Percentiles rank a stretch among this genome's conserved stretches.
Conservation (phyloP, 2,797 vertebrate species). For the Gadopsis bispinosus region DNA sequence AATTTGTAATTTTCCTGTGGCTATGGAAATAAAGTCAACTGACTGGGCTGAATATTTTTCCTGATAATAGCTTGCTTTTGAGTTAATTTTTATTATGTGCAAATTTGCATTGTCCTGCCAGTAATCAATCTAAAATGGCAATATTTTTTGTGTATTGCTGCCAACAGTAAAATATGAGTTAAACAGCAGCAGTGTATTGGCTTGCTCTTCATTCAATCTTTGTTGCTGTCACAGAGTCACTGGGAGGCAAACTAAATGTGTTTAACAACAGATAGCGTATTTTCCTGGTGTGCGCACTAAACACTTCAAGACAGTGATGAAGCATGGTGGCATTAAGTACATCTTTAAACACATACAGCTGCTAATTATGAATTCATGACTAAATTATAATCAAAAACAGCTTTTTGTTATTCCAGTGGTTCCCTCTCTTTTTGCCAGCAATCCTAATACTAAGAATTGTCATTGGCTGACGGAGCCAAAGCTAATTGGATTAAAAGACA, state of each 20-base stretch:
- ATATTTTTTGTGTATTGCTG: constrained; percentile 31
- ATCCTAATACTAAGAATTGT: constrained; percentile 43
- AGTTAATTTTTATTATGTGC: constrained; percentile 64
- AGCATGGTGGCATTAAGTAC: constrained; percentile 5
- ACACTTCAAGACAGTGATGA: constrained; percentile 30
- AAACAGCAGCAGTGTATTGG: constrained; percentile 44
- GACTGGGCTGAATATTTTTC: constrained; percentile 52
- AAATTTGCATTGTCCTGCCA: constrained; percentile 61
- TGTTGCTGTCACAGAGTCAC: constrained; percentile 41
- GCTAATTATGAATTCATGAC: constrained; percentile 37
- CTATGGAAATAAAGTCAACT: constrained; percentile 52
- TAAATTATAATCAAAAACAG: constrained; percentile 35
- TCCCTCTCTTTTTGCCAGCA: constrained; percentile 25
- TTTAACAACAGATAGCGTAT: constrained; percentile 21
- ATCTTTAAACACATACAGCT: constrained; percentile 19
- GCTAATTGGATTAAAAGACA: constrained; percentile 67
- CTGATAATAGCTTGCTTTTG: constrained; percentile 54
- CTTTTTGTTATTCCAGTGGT: constrained; percentile 22
- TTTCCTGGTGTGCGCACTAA: constrained; percentile 25
- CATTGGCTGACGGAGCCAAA: constrained; percentile 56
- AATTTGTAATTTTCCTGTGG: constrained; percentile 61
- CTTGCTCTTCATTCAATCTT: constrained; percentile 42
- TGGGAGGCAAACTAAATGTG: constrained; percentile 40
- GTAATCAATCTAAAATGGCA: constrained; percentile 61
- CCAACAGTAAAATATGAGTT: constrained; percentile 44